Evolutionary conservation across 2,797 vertebrate species (phyloP).

Genomic region (Esox lucius): DNA sequence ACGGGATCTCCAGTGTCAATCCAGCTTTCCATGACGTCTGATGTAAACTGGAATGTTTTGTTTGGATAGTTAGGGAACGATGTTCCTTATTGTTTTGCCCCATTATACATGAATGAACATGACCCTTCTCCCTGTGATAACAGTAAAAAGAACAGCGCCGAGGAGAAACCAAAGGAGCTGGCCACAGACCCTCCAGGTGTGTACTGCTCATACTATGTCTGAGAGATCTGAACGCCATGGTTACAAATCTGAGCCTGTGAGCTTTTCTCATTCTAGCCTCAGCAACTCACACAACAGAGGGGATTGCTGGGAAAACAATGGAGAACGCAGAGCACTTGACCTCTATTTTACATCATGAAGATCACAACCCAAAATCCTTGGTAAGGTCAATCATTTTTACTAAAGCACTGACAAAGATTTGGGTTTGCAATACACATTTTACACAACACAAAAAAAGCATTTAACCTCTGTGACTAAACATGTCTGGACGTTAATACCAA

Average conservation of each 20-base stretch:
- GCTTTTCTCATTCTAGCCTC: slow-evolving; percentile 50
- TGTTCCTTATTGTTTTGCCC: not conserved
- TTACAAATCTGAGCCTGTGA: slow-evolving; percentile 25
- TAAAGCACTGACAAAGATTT: slow-evolving; percentile 6
- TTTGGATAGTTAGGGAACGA: not conserved
- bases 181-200: slow-evolving; percentile 50
- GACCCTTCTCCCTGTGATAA: slow-evolving; percentile 39
- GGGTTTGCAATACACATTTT: not conserved
- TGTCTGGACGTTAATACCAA: not conserved
- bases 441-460: not conserved
- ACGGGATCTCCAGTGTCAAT: not conserved
- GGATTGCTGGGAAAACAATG: slow-evolving; percentile 30
- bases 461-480: not conserved
- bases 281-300: slow-evolving; percentile 38
- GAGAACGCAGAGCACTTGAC: slow-evolving; percentile 23
- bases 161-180: slow-evolving; percentile 47
- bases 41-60: not conserved
- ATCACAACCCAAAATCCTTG: slow-evolving; percentile 55
- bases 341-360: not conserved
- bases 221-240: slow-evolving; percentile 3
- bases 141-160: slow-evolving; percentile 59
- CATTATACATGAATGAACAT: slow-evolving; percentile 3
- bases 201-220: slow-evolving; percentile 19
- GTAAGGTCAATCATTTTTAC: slow-evolving; percentile 57
- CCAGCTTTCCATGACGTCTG: not conserved